phyloP scores from a whole-genome alignment of 2,113 vertebrate species.

The Chinchilla lanigera region DNA sequence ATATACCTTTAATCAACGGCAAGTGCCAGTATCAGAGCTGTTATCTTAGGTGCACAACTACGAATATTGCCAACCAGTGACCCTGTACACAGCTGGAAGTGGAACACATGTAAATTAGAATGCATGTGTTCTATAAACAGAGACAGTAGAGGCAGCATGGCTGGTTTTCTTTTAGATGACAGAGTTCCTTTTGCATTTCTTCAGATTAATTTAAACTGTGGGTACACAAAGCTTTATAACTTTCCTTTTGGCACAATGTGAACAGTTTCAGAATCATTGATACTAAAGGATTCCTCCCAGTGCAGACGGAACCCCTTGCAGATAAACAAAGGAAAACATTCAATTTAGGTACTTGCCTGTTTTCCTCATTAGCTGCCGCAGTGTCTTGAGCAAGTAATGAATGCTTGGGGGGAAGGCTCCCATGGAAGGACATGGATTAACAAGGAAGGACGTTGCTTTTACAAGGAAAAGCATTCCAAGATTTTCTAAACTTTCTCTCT shows the following conservation, averaged over 20 bases:
- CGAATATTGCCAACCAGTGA: slow-evolving; percentile 61
- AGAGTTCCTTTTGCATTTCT: slow-evolving; percentile 82
- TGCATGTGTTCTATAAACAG: slow-evolving; percentile 78
- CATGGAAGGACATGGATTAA: slow-evolving; percentile 85
- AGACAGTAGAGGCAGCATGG: slow-evolving; percentile 77
- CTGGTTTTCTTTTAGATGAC: slow-evolving; percentile 80
- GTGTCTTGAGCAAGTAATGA: slow-evolving; percentile 83
- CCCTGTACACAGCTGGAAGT: slow-evolving; percentile 53
- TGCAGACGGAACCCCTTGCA: slow-evolving; percentile 81
- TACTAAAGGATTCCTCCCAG: slow-evolving; percentile 81
- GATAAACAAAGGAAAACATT: slow-evolving; percentile 86
- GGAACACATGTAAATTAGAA: slow-evolving; percentile 68
- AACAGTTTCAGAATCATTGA: slow-evolving; percentile 84
- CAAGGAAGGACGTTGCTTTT: slow-evolving; percentile 86
- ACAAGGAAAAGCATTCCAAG: slow-evolving; percentile 81
- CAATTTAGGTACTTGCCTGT: slow-evolving; percentile 81
- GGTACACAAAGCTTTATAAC: slow-evolving; percentile 84
- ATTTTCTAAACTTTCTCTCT: slow-evolving; percentile 84
- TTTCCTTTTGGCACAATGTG: slow-evolving; percentile 85
- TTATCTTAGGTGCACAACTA: slow-evolving; percentile 21
- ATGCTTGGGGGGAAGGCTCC: slow-evolving; percentile 82
- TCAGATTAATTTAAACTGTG: slow-evolving; percentile 85
- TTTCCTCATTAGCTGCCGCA: slow-evolving; percentile 86
- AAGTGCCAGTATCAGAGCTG: neutral
- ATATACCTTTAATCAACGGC: neutral